Conservation (phyloP, 2,797 vertebrate species). For the Coreius guichenoti region DNA sequence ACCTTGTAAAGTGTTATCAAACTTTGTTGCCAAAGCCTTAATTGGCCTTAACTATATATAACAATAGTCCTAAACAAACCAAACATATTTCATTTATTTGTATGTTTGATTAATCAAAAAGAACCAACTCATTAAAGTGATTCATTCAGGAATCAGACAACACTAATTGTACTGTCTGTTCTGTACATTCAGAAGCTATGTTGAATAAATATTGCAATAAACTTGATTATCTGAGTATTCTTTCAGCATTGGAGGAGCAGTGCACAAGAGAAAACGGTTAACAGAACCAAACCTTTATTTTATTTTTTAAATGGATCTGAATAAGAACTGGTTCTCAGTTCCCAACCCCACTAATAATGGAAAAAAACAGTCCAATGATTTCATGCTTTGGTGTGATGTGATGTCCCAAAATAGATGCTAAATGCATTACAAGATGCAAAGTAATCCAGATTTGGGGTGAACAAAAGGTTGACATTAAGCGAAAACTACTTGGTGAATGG, state of each 20-base stretch:
- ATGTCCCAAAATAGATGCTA: slow-evolving; percentile 67
- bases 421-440: slow-evolving; percentile 71
- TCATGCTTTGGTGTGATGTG: slow-evolving; percentile 68
- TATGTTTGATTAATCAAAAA: background rate
- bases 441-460: slow-evolving; percentile 68
- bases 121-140: background rate
- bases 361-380: slow-evolving; percentile 67
- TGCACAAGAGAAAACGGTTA: background rate
- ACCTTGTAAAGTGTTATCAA: too few relatives aligned
- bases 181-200: background rate
- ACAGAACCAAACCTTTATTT: background rate
- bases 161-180: background rate
- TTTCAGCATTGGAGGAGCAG: background rate
- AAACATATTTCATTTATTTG: background rate
- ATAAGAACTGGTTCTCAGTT: background rate
- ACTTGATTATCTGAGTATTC: background rate
- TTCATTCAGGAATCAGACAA: background rate
- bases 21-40: background rate
- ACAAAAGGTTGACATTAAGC: slow-evolving; percentile 65
- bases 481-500: slow-evolving; percentile 12
- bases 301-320: background rate
- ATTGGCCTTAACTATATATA: background rate
- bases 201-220: background rate
- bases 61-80: background rate
- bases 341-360: slow-evolving; percentile 48